Percentiles rank a stretch among this genome's conserved stretches.
Conservation (phyloP, 2,797 vertebrate genomes). For the Bovichtus variegatus region DNA sequence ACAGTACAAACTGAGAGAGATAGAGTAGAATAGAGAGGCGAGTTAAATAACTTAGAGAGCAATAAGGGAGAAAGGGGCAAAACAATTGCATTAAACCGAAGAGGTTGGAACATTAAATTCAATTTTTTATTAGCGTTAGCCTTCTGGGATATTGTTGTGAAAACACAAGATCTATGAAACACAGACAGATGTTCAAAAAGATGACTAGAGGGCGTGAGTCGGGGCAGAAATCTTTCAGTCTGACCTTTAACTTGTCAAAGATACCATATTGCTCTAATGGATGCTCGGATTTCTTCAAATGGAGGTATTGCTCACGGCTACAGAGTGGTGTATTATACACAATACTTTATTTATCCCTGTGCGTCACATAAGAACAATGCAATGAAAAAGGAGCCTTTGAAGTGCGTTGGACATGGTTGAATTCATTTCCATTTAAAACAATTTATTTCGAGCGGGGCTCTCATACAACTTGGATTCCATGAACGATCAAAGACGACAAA, state of each 20-base stretch:
- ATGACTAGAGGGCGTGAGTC: slow-evolving; percentile 12
- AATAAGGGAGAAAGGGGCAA: background rate
- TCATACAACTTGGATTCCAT: slow-evolving; percentile 22
- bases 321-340: background rate
- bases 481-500: slow-evolving; percentile 40
- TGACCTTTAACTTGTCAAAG: slow-evolving; percentile 55
- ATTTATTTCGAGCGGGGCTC: slow-evolving; percentile 42
- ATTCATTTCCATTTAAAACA: slow-evolving; percentile 48
- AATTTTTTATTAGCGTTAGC: slow-evolving; percentile 22
- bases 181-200: slow-evolving; percentile 29
- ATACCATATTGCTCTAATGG: slow-evolving; percentile 26
- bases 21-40: background rate
- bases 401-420: slow-evolving; percentile 27
- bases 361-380: slow-evolving; percentile 16
- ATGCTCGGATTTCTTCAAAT: slow-evolving; percentile 44
- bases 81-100: slow-evolving; percentile 13
- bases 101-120: slow-evolving; percentile 19
- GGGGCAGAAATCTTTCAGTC: slow-evolving; percentile 29
- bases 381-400: slow-evolving; percentile 37
- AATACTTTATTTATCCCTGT: slow-evolving; percentile 32
- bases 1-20: background rate
- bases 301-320: slow-evolving; percentile 25
- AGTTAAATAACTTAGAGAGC: background rate
- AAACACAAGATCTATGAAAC: slow-evolving; percentile 1
- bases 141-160: slow-evolving; percentile 2